Conservation (phyloP, 2,113 vertebrate species). For the Chamaea fasciata region DNA sequence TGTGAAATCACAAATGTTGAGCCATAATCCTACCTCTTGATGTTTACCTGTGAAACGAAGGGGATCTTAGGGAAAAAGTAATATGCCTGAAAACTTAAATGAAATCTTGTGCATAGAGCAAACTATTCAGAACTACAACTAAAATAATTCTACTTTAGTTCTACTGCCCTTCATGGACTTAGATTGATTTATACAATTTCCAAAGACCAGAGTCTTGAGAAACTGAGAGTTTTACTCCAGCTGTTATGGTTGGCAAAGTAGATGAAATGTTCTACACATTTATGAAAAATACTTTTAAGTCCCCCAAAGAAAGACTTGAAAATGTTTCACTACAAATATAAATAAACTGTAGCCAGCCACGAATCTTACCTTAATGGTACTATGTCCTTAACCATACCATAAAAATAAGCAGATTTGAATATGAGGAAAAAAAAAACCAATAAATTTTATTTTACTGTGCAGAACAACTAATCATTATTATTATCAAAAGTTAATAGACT, state of each 20-base stretch:
- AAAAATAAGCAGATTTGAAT: not conserved
- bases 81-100: not conserved
- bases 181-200: not conserved
- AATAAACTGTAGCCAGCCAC: not conserved
- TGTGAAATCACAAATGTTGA: not conserved
- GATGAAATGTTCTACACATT: not conserved
- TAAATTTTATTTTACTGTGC: not conserved
- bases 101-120: not conserved
- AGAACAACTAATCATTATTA: not conserved
- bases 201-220: not conserved
- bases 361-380: not conserved
- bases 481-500: not conserved
- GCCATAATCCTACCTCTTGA: not conserved
- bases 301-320: not conserved
- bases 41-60: not conserved
- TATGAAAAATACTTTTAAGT: not conserved
- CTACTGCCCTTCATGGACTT: not conserved
- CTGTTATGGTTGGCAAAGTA: not conserved
- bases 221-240: not conserved
- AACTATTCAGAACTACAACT: not conserved
- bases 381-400: not conserved
- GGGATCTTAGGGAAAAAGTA: not conserved
- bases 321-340: not conserved
- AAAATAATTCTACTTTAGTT: not conserved
- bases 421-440: not conserved